Base-by-base conservation (phyloP, 2,888 invertebrate genomes). In the Tupiocoris notatus region DNA sequence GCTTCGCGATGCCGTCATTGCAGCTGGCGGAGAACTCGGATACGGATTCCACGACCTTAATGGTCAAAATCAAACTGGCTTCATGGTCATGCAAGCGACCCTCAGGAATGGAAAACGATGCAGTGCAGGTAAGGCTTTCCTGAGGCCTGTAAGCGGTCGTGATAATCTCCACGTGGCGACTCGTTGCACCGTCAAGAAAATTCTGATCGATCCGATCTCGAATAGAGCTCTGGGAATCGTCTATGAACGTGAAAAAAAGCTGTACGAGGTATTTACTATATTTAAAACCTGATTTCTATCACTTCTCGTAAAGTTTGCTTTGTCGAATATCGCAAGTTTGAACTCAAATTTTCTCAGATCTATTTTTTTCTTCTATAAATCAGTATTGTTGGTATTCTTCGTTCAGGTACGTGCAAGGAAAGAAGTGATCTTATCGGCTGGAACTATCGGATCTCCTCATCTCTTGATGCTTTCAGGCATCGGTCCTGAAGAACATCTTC, bases 41-140 rank as follows among this genome's bases (percentile, higher is more conserved):
- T 95, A 94, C 82, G 88, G 90, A 79, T 94, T 94, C 82, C 87
- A 94, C 62, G 95, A 95, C 82, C 89, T 94, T 59, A 95, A 95
- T 82, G 95, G 95, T 0, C 92, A 92, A 81, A 89, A 89, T 78
- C 94, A 95, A 83, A 89, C 93, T 0, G 95, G 95, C 0, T 94
- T 95, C 81, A 93, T 94, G 92, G 91, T 94, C 59, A 92, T 94
- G 0, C 95, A 73, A 54, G 65, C 39, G 39, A 92, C 92, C 0
- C 86, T 90, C 0, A 84, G 93, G 76, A 86, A 90, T n/a, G 95
- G 95, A 0, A 76, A 77, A 54, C 61, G 81, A 21, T 96, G 95
- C 82, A 94, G 94, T 2, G 93, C 94, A 0, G 90, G 92, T 0
- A 95, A 95, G 85, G 95, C 95, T 0, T 96, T 94, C 81, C 83